Evolutionary conservation across 2,113 vertebrate species (phyloP), one percentile per base, ranked within the genome.

Genomic region (Festucalex cinctus): DNA sequence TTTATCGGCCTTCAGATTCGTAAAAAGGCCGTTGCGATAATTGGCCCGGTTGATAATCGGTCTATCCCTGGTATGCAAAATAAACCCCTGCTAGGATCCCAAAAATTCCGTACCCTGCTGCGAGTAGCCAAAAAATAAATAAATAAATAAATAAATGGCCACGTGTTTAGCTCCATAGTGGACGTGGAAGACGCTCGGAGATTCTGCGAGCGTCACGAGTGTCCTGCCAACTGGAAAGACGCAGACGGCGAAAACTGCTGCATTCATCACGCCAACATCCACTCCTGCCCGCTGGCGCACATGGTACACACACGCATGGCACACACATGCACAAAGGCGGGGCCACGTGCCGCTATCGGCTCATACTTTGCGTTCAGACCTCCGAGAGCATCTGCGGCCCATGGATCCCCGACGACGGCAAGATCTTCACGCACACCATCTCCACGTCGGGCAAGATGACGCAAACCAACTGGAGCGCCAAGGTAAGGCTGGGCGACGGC

Each of bases 401-500:
- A 0, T 94, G 92, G 93, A 95, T 94, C 63, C 94, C 94, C 20
- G 94, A 94, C 3, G 92, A 94, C 36, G 94, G 93, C 2, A 91
- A 91, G 48, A 93, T 94, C 85, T 93, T 95, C 83, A 95, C 93
- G 32, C 93, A 97, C 68, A 94, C 91, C 46, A 79, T 93, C 68
- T 95, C 93, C 16, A 90, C 90, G 9, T 84, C 92, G 7, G 94
- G 93, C 1, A 94, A 90, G 88, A 95, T 94, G 88, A 92, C 86
- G 28, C 93, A 94, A 61, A 89, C 28, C 81, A 95, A 95, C 83
- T 95, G 94, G 93, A 93, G 93, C 0, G 86, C 93, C 49, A 94
- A 94, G 92, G 93, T 94, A 28, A 60, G 24, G 17, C 63, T 13
- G 36, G 19, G 57, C 19, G 14, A 9, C 43, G 3, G 0, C 16